These are phyloP conservation scores for Palythoa caribaeorum DNA, from an alignment of 92 coral and sea anemone species.

Conservation along the genomic window DNA sequence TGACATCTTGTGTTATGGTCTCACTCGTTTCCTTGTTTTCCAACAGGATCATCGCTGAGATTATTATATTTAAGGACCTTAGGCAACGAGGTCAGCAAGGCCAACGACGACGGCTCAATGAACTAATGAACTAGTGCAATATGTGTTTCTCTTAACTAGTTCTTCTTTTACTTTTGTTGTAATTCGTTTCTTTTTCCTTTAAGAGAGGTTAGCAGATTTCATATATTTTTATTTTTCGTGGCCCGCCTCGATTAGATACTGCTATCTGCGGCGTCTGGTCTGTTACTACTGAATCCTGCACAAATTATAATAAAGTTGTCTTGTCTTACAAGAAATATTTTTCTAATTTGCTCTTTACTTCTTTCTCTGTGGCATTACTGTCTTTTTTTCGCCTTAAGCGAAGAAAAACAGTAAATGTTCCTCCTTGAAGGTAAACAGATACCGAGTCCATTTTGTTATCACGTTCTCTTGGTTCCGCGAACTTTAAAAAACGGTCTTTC, in stretches of 20 bases:
- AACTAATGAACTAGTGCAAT: background rate
- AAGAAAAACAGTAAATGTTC: background rate
- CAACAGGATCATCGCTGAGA: background rate
- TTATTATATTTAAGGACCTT: background rate
- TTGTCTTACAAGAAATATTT: background rate
- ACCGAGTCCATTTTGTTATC: slow-evolving; percentile 4
- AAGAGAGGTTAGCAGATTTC: background rate
- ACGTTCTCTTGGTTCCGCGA: background rate
- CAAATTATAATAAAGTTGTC: slow-evolving; percentile 1
- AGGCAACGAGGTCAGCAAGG: slow-evolving; percentile 1
- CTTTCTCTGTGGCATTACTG: background rate
- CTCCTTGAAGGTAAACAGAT: background rate
- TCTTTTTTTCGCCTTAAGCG: background rate
- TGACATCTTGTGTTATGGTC: slow-evolving; percentile 1
- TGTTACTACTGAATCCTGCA: no score
- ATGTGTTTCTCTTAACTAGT: background rate
- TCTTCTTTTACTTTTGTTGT: background rate
- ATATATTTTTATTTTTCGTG: background rate
- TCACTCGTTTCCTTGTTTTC: slow-evolving; percentile 5
- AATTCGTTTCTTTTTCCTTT: slow-evolving; percentile 2
- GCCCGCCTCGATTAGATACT: slow-evolving; percentile 7
- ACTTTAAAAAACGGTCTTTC: background rate
- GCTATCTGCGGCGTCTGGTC: background rate
- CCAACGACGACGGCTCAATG: slow-evolving; percentile 8
- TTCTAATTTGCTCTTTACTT: no score